phyloP scores from a whole-genome alignment of 2,888 invertebrate species.

The Abrostola tripartita region DNA sequence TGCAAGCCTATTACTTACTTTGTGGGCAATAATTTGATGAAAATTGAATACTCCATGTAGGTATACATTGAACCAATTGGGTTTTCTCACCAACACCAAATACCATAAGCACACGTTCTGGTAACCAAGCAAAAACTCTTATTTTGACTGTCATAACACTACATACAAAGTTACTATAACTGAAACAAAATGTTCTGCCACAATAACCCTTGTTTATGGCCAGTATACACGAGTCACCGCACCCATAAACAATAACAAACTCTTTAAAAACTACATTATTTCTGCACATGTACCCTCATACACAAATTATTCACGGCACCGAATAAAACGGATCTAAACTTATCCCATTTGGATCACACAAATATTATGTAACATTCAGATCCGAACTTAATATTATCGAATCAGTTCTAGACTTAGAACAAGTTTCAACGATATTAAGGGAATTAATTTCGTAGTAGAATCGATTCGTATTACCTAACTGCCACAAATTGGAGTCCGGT shows the following conservation, averaged over 20 bases:
- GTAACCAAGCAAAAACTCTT: no score
- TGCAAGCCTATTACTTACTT: no score
- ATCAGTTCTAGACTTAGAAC: conserved; percentile 61
- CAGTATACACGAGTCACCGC: neutral
- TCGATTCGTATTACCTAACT: conserved; percentile 66
- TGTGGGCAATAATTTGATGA: no score
- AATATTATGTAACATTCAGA: conserved; percentile 43
- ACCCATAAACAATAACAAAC: conserved; percentile 6
- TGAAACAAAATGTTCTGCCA: neutral
- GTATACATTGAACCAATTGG: no score
- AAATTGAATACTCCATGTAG: no score
- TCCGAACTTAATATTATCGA: conserved; percentile 44
- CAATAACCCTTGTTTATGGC: neutral
- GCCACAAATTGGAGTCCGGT: conserved; percentile 63
- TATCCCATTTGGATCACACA: conserved; percentile 45
- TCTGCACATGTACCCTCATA: neutral
- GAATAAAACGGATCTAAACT: conserved; percentile 42
- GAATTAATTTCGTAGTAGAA: conserved; percentile 67
- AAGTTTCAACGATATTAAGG: conserved; percentile 65
- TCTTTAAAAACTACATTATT: conserved; percentile 16
- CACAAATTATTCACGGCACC: conserved; percentile 36
- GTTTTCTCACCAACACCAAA: no score
- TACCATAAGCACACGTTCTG: no score
- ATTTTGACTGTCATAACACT: neutral
- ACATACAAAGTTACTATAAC: no score